Evolutionary conservation across 2,113 vertebrate genomes (phyloP).

Genomic region (Triplophysa tibetana): DNA sequence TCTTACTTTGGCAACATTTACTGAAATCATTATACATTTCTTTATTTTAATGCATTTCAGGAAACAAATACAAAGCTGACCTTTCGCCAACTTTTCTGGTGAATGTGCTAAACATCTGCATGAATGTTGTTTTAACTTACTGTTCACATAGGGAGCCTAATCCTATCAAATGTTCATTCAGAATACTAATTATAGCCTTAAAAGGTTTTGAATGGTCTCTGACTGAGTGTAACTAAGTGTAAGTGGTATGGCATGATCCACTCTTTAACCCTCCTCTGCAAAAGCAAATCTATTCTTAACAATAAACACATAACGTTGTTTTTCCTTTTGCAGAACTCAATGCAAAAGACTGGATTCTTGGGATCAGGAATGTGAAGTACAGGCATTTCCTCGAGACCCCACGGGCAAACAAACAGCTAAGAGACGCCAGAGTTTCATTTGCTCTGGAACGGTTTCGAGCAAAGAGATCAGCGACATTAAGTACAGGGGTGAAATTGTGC

Average conservation of each 20-base stretch:
- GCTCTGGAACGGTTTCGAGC: constrained; percentile 74
- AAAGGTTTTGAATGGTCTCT: constrained; percentile 17
- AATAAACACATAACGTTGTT: constrained; percentile 19
- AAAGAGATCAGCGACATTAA: constrained; percentile 82
- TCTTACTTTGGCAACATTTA: neutral
- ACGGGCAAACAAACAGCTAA: constrained; percentile 68
- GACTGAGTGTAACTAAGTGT: constrained; percentile 17
- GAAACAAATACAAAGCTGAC: neutral
- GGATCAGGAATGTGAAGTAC: constrained; percentile 78
- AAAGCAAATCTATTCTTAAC: constrained; percentile 16
- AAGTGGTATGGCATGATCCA: constrained; percentile 16
- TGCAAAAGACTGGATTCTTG: constrained; percentile 65
- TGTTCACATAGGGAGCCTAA: constrained; percentile 9
- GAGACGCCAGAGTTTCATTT: constrained; percentile 73
- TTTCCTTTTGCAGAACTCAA: constrained; percentile 71
- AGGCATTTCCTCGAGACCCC: constrained; percentile 73
- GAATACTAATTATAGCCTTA: constrained; percentile 35
- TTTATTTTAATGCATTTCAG: too few species aligned
- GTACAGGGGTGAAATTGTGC: constrained; percentile 85
- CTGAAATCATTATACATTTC: too few species aligned
- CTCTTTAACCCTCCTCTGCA: neutral
- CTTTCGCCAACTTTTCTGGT: constrained; percentile 5
- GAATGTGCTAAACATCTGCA: constrained; percentile 39
- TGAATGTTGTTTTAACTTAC: constrained; percentile 21
- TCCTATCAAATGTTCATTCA: constrained; percentile 41